Evolutionary conservation across 1,140 invertebrate species (phyloP).

Genomic region (Antheraea mylitta): DNA sequence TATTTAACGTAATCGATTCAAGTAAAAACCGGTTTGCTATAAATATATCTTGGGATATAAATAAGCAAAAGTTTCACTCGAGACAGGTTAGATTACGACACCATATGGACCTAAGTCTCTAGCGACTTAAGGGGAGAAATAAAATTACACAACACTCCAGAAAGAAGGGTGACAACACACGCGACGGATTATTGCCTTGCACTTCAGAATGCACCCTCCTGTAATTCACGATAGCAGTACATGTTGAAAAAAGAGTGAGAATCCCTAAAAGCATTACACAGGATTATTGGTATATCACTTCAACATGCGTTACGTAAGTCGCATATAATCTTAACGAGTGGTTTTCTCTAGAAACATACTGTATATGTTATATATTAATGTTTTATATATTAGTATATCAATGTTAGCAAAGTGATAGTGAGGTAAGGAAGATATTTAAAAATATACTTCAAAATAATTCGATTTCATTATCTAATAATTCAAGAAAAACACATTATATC

Average conservation of each 20-base stretch:
- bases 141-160: slow-evolving; percentile 51
- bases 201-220: slow-evolving; percentile 65
- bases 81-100: slow-evolving; percentile 31
- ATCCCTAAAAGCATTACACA: slow-evolving; percentile 48
- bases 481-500: background rate
- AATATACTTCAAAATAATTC: no score
- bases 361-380: no score
- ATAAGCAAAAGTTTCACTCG: slow-evolving; percentile 15
- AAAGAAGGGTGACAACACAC: slow-evolving; percentile 21
- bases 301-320: slow-evolving; percentile 63
- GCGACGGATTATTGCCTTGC: slow-evolving; percentile 67
- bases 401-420: background rate
- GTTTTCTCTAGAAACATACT: slow-evolving; percentile 36
- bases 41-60: background rate
- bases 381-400: no score
- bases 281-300: slow-evolving; percentile 69
- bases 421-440: no score
- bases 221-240: slow-evolving; percentile 35
- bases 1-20: background rate
- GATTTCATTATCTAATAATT: no score
- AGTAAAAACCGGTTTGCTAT: no score
- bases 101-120: slow-evolving; percentile 30
- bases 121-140: slow-evolving; percentile 22
- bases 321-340: slow-evolving; percentile 53
- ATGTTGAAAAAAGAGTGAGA: slow-evolving; percentile 52